phyloP scores from a whole-genome alignment of 2,797 vertebrate genomes.

The Bradypus variegatus region DNA sequence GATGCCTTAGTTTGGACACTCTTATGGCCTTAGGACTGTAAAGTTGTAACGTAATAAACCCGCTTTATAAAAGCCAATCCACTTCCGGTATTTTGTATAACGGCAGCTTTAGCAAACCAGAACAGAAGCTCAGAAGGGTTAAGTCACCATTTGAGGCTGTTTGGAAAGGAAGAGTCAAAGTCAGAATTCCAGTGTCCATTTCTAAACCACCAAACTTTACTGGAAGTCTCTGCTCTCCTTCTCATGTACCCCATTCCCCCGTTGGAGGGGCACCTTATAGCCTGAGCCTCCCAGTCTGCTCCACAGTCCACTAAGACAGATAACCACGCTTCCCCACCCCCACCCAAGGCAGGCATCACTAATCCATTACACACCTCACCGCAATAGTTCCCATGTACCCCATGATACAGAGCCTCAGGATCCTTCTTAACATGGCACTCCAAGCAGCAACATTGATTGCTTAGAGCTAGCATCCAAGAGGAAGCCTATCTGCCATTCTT shows the following conservation, averaged over 20 bases:
- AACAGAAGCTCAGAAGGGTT: too few species aligned
- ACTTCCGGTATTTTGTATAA: too few species aligned
- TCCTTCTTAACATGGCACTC: not conserved
- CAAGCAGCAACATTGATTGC: not conserved
- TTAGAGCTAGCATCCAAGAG: not conserved
- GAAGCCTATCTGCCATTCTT: not conserved
- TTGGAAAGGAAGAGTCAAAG: not conserved
- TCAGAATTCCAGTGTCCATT: not conserved
- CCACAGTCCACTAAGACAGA: not conserved
- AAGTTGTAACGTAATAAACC: too few species aligned
- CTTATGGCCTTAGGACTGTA: too few species aligned
- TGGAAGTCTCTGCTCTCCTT: not conserved
- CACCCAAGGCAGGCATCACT: not conserved
- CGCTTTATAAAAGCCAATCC: too few species aligned
- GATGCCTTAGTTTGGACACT: too few species aligned
- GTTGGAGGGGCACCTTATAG: not conserved
- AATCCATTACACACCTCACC: not conserved
- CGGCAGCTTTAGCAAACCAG: too few species aligned
- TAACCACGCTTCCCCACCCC: fast-evolving
- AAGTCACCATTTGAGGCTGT: not conserved
- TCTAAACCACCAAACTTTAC: not conserved
- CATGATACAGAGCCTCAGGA: not conserved
- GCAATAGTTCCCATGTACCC: fast-evolving
- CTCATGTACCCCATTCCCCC: not conserved
- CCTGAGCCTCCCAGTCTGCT: not conserved